phyloP scores from a whole-genome alignment of 2,113 vertebrate genomes.

The Puntigrus tetrazona region DNA sequence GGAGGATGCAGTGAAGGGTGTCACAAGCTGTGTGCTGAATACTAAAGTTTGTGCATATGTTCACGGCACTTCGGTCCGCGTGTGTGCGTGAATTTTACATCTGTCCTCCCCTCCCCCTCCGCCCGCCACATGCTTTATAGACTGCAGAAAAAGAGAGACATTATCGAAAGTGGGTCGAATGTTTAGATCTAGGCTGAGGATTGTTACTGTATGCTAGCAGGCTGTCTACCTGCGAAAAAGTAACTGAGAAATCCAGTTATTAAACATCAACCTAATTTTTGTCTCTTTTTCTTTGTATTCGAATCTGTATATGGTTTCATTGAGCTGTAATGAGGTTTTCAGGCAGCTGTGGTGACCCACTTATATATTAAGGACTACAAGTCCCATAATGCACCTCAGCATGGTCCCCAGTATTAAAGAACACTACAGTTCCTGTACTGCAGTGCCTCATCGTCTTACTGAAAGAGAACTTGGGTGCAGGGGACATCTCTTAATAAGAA shows the following conservation, averaged over 20 bases:
- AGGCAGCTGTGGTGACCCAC: constrained; percentile 38
- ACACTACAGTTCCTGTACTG: background rate
- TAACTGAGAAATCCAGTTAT: background rate
- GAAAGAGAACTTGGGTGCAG: background rate
- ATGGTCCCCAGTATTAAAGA: background rate
- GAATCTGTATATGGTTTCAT: constrained; percentile 6
- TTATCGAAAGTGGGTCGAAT: constrained; percentile 30
- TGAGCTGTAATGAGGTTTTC: constrained; percentile 12
- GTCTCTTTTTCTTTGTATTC: constrained; percentile 10
- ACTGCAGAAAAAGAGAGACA: constrained; percentile 29
- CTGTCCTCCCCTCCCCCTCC: constrained; percentile 42
- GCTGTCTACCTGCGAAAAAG: background rate
- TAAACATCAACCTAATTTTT: background rate
- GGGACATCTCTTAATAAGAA: background rate
- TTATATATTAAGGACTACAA: constrained; percentile 31
- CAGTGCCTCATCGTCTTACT: background rate
- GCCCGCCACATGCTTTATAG: constrained; percentile 38
- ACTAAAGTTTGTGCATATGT: constrained; percentile 50
- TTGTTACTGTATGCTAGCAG: background rate
- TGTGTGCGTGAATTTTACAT: constrained; percentile 34
- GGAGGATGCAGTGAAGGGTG: background rate
- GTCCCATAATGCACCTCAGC: constrained; percentile 21
- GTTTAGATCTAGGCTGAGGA: background rate
- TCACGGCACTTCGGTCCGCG: background rate
- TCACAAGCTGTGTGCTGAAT: constrained; percentile 42